These are phyloP conservation scores for Lepidurus arcticus DNA, from an alignment of 1,140 invertebrate species.

Conservation along the genomic window DNA sequence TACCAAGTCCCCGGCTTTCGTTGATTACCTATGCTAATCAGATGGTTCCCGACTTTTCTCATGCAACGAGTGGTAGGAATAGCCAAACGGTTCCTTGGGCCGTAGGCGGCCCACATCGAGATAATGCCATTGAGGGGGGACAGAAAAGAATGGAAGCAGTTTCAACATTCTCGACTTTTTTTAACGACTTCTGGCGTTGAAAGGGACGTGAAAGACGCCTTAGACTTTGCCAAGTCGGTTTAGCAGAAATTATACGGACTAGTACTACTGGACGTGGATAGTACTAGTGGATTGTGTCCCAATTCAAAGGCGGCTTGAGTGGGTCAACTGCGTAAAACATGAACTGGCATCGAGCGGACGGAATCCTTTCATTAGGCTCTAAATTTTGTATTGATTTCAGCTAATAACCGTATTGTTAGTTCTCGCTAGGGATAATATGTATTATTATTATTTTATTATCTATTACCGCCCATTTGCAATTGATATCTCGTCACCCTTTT, in stretches of 20 bases:
- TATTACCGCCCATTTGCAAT: too few species aligned
- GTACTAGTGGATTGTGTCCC: background rate
- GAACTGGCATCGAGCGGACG: too few species aligned
- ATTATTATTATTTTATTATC: too few species aligned
- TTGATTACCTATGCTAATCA: constrained; percentile 22
- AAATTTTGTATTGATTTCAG: too few species aligned
- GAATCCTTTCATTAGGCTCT: too few species aligned
- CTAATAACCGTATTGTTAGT: too few species aligned
- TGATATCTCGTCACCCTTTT: too few species aligned
- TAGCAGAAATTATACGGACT: background rate
- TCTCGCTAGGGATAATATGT: too few species aligned
- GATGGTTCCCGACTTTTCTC: constrained; percentile 11
- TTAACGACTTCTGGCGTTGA: background rate
- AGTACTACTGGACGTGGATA: background rate
- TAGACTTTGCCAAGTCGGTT: background rate
- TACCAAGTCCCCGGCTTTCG: background rate
- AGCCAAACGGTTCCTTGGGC: constrained; percentile 12
- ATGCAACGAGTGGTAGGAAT: background rate
- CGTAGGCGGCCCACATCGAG: background rate
- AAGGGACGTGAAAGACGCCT: background rate
- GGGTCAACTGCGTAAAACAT: too few species aligned
- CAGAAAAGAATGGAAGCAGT: background rate
- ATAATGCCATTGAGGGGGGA: background rate
- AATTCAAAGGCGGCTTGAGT: too few species aligned
- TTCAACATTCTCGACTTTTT: background rate